Conservation (phyloP, 2,797 vertebrate species). For the Tenualosa ilisha region DNA sequence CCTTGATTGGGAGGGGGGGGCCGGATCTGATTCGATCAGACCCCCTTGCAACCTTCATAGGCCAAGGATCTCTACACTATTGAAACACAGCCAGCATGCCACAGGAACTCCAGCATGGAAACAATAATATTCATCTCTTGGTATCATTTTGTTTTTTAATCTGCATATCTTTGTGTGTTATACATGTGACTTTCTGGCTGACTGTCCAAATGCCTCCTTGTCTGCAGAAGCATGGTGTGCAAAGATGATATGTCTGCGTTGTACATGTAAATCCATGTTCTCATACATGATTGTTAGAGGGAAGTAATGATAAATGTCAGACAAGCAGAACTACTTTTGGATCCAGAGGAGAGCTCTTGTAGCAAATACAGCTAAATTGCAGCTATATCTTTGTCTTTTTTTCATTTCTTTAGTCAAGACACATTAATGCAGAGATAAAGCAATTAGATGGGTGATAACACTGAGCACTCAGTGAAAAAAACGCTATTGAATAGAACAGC, state of each 20-base stretch:
- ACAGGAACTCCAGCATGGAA: not conserved
- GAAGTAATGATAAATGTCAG: not conserved
- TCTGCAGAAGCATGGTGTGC: not conserved
- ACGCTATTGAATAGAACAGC: not conserved
- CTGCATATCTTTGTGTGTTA: not conserved
- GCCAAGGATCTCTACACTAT: slow-evolving; percentile 60
- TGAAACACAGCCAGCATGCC: slow-evolving; percentile 37
- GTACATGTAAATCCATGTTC: not conserved
- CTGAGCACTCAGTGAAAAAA: not conserved
- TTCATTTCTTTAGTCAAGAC: not conserved
- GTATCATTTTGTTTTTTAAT: not conserved
- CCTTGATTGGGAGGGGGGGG: slow-evolving; percentile 73
- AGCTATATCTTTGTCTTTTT: not conserved
- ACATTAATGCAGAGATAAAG: not conserved
- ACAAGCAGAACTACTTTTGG: not conserved
- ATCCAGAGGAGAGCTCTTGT: not conserved
- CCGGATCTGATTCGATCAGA: slow-evolving; percentile 69
- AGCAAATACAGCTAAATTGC: not conserved
- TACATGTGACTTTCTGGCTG: not conserved
- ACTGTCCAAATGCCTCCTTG: not conserved
- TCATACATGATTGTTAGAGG: not conserved
- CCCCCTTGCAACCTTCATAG: slow-evolving; percentile 71
- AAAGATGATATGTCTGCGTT: not conserved
- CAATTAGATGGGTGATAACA: slow-evolving; percentile 5
- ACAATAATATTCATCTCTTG: not conserved